Base-by-base conservation (phyloP, 2,113 vertebrate species). In the Globicephala melas region DNA sequence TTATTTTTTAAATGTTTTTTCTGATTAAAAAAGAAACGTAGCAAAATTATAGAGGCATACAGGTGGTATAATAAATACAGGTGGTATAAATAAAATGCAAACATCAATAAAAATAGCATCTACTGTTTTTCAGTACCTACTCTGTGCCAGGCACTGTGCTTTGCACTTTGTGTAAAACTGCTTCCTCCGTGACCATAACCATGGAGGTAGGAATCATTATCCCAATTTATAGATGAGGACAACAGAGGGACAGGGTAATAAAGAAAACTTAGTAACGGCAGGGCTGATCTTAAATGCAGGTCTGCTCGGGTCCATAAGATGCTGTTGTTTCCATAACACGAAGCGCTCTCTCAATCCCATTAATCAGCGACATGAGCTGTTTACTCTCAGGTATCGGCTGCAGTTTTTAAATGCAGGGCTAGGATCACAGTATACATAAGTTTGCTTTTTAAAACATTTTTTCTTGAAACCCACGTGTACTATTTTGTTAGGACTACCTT, bases 1-100 rank as follows among this genome's bases (percentile, higher is more conserved):
- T 65, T 44, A 44, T 36, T 84, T 77, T 76, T 58, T 38, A 80
- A 21, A 26, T 13, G 73, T 38, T 86, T 63, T 81, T 96, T 25
- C 33, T 62, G 41, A 21, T 79, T 47, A 26, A n/a, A 65, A 65
- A 95, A 71, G 41, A 76, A 67, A 68, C 20, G 4, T 65, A 63
- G n/a, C 67, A n/a, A 88, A 71, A 85, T 36, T n/a, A 21, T 13
- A 53, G 65, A 63, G 58, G 74, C 3, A 20, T 1, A 38, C 21
- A 80, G n/a, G 53, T 12, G 36, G 50, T 53, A 38, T 33, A 83
- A 89, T 38, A 38, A 38, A 38, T 38, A 38, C 21, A 80, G n/a
- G 53, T 12, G 36, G 50, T 53, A 38, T 26, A 83, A 89, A 36
- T 11, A 76, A 74, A 92, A 76, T 20, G 63, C 90, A 58, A 55